Base-by-base conservation (phyloP, 2,797 vertebrate genomes). In the Microctenopoma stevenorrisi region DNA sequence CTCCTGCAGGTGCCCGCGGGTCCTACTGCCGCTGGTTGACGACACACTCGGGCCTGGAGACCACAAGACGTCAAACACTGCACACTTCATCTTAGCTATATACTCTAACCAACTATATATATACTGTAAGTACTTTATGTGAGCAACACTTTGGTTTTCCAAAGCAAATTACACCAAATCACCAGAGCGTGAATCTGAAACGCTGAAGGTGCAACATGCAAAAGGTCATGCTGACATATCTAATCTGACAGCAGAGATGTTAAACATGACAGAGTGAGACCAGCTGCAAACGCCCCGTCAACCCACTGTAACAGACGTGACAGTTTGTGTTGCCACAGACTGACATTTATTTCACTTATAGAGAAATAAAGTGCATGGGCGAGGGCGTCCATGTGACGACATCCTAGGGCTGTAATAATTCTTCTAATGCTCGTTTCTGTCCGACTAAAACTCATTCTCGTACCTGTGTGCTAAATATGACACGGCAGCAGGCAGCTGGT, bases 161-260 rank as follows among this genome's bases (percentile, higher is more conserved):
- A 57, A 38, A 12, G 1, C 48, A 68, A 84, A 67, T 30, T 25
- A 43, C 38, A 38, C 28, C 61, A 44, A 54, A 37, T 64, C 65
- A 52, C 3, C 60, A 2, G 69, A 37, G 78, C 78, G 37, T 77
- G 70, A 86, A 85, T 83, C 60, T 50, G 73, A 85, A 80, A 76
- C 33, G 10, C 33, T 0, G 7, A 38, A 64, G 58, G n/a, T n/a
- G n/a, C n/a, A n/a, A n/a, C n/a, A 62, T 77, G 80, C 77, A 70
- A 84, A 64, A 83, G 83, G 80, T 78, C 76, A 42, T 60, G 47
- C 22, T 40, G 33, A 35, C 33, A 35, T 37, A 78, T 82, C 79
- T 57, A 74, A 64, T 64, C 18, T 28, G 75, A 88, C 76, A 82
- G 63, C 52, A 54, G 60, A 67, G 76, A 83, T 16, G 42, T 53